phyloP scores from a whole-genome alignment of 2,797 vertebrate genomes.

The Eptatretus atami region DNA sequence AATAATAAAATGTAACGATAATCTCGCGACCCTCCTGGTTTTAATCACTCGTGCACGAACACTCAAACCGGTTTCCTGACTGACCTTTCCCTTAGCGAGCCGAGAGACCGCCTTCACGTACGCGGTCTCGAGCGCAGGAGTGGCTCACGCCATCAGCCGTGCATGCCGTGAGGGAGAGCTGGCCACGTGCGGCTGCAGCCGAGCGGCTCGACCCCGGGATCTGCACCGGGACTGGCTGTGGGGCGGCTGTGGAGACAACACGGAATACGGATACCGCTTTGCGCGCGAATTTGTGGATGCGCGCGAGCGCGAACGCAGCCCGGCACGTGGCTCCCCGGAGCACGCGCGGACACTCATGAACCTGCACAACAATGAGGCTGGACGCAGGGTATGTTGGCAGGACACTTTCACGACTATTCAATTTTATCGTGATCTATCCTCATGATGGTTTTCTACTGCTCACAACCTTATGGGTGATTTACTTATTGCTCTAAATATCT shows the following conservation, averaged over 20 bases:
- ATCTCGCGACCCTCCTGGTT: too few relatives aligned
- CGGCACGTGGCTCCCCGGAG: conserved; percentile 45
- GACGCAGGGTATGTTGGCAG: conserved; percentile 37
- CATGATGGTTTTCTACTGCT: too few relatives aligned
- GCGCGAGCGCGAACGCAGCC: conserved; percentile 59
- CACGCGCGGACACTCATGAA: conserved; percentile 64
- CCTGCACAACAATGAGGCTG: conserved; percentile 80
- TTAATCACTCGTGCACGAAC: too few relatives aligned
- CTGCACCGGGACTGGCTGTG: conserved; percentile 86
- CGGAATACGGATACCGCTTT: conserved; percentile 76
- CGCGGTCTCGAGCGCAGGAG: conserved; percentile 64
- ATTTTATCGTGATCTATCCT: too few relatives aligned
- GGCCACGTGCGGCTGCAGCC: conserved; percentile 75
- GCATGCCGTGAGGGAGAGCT: conserved; percentile 85
- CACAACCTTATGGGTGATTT: too few relatives aligned
- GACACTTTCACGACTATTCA: too few relatives aligned
- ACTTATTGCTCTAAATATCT: too few relatives aligned
- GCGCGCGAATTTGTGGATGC: conserved; percentile 95
- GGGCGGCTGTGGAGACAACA: conserved; percentile 90
- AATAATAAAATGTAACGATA: too few relatives aligned
- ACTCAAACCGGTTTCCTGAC: neutral
- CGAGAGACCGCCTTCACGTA: conserved; percentile 86
- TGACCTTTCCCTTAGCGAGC: conserved; percentile 27
- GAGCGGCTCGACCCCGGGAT: conserved; percentile 56
- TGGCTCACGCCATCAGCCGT: conserved; percentile 75